These are phyloP conservation scores for Calosoma granatense DNA, from an alignment of 1,140 invertebrate genomes.

Conservation along the genomic window DNA sequence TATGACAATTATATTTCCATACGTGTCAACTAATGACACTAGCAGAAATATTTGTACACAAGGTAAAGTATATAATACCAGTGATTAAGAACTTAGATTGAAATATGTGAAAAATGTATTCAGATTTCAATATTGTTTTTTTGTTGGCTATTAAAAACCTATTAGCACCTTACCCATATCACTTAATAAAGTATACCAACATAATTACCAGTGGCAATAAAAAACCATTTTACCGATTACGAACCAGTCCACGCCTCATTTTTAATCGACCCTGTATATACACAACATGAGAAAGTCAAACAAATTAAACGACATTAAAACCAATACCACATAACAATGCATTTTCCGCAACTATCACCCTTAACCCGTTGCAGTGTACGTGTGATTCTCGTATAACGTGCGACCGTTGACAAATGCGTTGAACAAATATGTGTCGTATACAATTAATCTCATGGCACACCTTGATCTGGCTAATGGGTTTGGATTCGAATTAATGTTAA, in stretches of 20 bases:
- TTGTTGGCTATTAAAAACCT: background rate
- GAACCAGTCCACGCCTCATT: background rate
- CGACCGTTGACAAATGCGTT: slow-evolving; percentile 1
- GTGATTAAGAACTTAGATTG: too few species aligned
- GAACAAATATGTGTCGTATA: slow-evolving; percentile 8
- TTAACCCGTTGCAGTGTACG: background rate
- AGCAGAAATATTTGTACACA: too few species aligned
- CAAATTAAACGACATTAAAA: slow-evolving; percentile 1
- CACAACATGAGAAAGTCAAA: slow-evolving; percentile 5
- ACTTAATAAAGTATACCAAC: background rate
- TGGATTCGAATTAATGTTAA: slow-evolving; percentile 9
- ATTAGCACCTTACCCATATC: background rate
- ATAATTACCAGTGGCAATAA: background rate
- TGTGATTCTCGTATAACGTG: background rate
- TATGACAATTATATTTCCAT: too few species aligned
- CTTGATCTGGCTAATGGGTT: slow-evolving; percentile 3
- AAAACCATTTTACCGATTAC: slow-evolving; percentile 5
- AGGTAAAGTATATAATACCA: too few species aligned
- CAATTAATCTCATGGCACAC: slow-evolving; percentile 3
- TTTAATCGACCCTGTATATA: slow-evolving; percentile 3
- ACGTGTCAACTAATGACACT: too few species aligned
- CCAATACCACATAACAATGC: background rate
- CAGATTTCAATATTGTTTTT: too few species aligned
- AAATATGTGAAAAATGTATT: too few species aligned
- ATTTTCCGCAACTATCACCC: background rate